These are phyloP conservation scores for Antennarius striatus DNA, from an alignment of 2,113 vertebrate species.

Conservation along the genomic window DNA sequence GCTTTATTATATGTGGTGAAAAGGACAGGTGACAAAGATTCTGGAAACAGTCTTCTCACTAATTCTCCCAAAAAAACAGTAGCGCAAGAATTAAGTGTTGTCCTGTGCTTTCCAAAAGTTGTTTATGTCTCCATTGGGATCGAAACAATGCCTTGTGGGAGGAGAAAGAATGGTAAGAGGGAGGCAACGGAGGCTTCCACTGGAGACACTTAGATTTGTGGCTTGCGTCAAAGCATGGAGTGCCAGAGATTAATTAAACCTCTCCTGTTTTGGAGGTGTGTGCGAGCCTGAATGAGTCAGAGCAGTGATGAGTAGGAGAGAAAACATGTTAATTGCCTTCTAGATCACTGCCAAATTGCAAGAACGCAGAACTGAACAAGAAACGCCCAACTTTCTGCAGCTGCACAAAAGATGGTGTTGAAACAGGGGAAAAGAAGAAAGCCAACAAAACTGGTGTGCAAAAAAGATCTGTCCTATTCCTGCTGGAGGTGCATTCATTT, in stretches of 20 bases:
- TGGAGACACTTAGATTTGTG: constrained; percentile 54
- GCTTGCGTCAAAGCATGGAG: constrained; percentile 53
- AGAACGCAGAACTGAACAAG: constrained; percentile 47
- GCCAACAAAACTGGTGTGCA: background rate
- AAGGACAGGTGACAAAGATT: constrained; percentile 2
- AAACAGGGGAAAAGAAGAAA: background rate
- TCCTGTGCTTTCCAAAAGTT: constrained; percentile 31
- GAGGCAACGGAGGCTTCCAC: constrained; percentile 55
- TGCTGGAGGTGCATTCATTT: constrained; percentile 4
- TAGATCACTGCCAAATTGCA: constrained; percentile 51
- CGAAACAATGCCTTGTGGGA: constrained; percentile 38
- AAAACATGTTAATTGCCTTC: constrained; percentile 63
- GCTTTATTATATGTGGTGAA: constrained; percentile 17
- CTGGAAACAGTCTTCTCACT: too few relatives aligned
- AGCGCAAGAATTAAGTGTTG: constrained; percentile 11
- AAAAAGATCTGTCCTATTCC: background rate
- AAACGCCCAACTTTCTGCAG: constrained; percentile 21
- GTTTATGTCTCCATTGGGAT: constrained; percentile 37
- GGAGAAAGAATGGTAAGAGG: constrained; percentile 36
- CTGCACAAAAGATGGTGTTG: constrained; percentile 7
- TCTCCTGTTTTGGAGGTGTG: constrained; percentile 53
- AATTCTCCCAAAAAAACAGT: background rate
- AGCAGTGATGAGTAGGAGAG: constrained; percentile 52
- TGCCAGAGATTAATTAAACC: constrained; percentile 74
- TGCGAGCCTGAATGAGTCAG: constrained; percentile 59